Conservation (phyloP, 2,888 invertebrate species). For the Ochropleura plecta region DNA sequence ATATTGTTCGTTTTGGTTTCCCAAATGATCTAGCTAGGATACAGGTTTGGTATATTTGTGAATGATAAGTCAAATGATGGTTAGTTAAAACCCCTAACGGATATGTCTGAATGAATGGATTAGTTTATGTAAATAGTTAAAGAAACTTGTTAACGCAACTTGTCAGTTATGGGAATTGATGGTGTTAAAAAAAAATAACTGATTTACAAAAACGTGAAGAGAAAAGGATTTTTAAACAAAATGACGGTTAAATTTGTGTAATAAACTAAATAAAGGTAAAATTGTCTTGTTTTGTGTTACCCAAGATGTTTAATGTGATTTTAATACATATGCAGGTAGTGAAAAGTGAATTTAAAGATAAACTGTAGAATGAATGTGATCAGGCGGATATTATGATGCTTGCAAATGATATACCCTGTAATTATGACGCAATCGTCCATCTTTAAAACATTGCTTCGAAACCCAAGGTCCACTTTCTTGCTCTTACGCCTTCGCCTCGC, state of each 20-base stretch:
- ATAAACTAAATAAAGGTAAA: background rate
- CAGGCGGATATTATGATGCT: background rate
- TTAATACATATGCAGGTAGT: background rate
- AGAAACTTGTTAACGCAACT: slow-evolving; percentile 44
- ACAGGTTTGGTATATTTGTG: slow-evolving; percentile 63
- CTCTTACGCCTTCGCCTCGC: too few species aligned
- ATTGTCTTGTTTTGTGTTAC: background rate
- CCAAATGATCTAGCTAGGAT: slow-evolving; percentile 72
- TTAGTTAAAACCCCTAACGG: slow-evolving; percentile 61
- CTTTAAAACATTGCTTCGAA: too few species aligned
- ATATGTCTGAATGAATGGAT: slow-evolving; percentile 60
- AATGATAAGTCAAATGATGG: slow-evolving; percentile 48
- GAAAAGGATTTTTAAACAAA: background rate
- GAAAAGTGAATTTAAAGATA: background rate
- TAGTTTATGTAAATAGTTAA: slow-evolving; percentile 53
- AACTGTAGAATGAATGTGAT: background rate
- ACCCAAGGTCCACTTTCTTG: too few species aligned
- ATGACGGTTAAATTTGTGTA: slow-evolving; percentile 1
- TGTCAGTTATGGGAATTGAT: slow-evolving; percentile 35
- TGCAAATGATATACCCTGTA: background rate
- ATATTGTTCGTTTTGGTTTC: slow-evolving; percentile 74
- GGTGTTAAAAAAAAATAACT: background rate
- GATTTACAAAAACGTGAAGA: background rate
- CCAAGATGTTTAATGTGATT: background rate
- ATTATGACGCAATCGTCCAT: background rate